These are phyloP conservation scores for Anthoscopus minutus DNA, from an alignment of 2,113 vertebrate genomes.

Conservation along the genomic window DNA sequence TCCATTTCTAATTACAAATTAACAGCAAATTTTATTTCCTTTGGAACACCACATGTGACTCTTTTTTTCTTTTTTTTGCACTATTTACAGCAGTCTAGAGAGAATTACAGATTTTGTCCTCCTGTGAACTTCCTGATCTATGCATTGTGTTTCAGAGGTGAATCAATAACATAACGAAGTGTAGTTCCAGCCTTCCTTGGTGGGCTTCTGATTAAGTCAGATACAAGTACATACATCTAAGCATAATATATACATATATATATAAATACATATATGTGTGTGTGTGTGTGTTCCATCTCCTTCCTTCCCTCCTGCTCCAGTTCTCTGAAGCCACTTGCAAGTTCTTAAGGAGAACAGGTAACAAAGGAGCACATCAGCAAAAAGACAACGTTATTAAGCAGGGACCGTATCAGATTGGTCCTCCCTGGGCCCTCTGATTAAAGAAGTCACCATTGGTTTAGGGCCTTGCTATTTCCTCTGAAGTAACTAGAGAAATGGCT, in stretches of 20 bases:
- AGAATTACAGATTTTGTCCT: neutral
- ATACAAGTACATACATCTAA: neutral
- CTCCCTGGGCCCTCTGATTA: neutral
- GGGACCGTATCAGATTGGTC: neutral
- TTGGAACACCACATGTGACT: neutral
- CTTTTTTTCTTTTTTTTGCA: neutral
- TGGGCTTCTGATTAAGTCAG: neutral
- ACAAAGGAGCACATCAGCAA: neutral
- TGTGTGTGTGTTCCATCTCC: accelerated
- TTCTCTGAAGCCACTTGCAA: neutral
- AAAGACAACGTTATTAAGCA: neutral
- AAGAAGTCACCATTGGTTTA: neutral
- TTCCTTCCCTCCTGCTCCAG: neutral
- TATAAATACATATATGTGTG: neutral
- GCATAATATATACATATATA: neutral
- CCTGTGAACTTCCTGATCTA: neutral
- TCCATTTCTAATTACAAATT: neutral
- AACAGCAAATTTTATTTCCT: neutral
- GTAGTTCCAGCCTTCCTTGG: neutral
- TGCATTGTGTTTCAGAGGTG: neutral
- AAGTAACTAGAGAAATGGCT: neutral
- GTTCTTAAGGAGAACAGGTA: neutral
- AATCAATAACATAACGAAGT: neutral
- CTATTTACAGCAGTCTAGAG: neutral
- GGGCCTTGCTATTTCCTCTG: neutral